A percentile compares a stretch with the other conserved stretches of the same genome.
Evolutionary conservation across 2,797 vertebrate species (phyloP).

Genomic region (Labroides dimidiatus): DNA sequence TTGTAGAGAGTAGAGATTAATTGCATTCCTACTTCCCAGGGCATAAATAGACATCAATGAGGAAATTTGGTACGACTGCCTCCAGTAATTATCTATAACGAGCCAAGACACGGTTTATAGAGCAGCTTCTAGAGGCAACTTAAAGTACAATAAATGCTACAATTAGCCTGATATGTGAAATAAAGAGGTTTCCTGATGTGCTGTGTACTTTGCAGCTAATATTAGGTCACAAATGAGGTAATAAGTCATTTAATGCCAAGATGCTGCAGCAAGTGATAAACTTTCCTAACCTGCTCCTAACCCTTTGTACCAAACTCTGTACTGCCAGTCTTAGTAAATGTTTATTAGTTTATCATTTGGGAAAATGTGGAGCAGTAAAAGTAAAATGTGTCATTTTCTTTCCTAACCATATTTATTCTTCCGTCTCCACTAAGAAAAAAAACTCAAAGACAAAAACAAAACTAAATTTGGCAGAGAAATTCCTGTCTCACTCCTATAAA

Average conservation of each 20-base stretch:
- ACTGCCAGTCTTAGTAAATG: no score
- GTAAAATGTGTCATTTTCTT: no score
- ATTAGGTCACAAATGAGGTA: conserved; percentile 32
- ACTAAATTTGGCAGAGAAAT: neutral
- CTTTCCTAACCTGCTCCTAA: neutral
- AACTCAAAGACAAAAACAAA: neutral
- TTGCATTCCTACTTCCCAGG: neutral
- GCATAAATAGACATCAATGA: conserved; percentile 28
- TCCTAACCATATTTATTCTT: no score
- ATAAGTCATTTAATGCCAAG: conserved; percentile 45
- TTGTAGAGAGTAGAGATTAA: conserved; percentile 16
- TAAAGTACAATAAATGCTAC: neutral
- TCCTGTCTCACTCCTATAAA: neutral
- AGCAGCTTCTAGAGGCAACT: conserved; percentile 16
- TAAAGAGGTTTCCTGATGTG: conserved; percentile 33
- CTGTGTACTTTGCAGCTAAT: conserved; percentile 18
- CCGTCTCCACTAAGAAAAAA: neutral
- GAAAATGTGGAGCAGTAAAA: no score
- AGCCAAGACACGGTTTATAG: conserved; percentile 10
- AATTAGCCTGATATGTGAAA: neutral
- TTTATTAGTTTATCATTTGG: no score
- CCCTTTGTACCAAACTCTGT: neutral
- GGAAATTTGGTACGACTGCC: conserved; percentile 26
- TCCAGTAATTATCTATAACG: conserved; percentile 38
- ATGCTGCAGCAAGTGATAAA: conserved; percentile 2